Base-by-base conservation (phyloP, 2,797 vertebrate genomes). In the Pangasius mekongensis region DNA sequence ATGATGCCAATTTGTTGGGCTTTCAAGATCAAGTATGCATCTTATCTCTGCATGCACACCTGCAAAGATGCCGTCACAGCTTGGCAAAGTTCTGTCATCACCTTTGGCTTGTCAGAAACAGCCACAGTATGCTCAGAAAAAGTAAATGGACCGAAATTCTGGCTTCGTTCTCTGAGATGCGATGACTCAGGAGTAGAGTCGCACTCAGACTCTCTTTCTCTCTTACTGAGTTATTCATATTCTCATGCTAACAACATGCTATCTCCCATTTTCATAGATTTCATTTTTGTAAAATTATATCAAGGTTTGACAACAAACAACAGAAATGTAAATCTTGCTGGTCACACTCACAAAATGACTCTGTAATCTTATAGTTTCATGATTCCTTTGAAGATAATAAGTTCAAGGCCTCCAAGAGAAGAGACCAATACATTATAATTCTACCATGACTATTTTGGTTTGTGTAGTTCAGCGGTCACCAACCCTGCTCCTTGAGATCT, bases 61-160 rank as follows among this genome's bases (percentile, higher is more conserved):
- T 93, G 91, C 76, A 2, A 83, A 84, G 58, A 86, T 90, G 92
- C 91, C 90, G 82, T 92, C 87, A 73, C 39, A 77, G 88, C 87
- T 90, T 91, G 87, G 91, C 90, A 81, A 92, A 85, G 85, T 86
- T 92, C 88, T 84, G 76, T 89, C 86, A 90, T 86, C 9, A 69
- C 90, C 54, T 39, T 90, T 67, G 67, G n/a, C 71, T 60, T 52
- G 39, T 83, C 69, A 66, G 66, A 83, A 60, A 58, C n/a, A 39
- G 84, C 16, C 43, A 39, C 39, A 33, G 5, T 66, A 49, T 62
- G 56, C 14, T 18, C 9, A 78, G 18, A 36, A 56, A 80, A 58
- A 18, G 27, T 27, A 88, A 88, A 58, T 39, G 18, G 73, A 85
- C 76, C 43, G 67, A 36, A 36, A 84, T 76, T 74, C 27, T 58